Evolutionary conservation across 2,888 invertebrate genomes (phyloP).

Genomic region (Drosophila pullipes): DNA sequence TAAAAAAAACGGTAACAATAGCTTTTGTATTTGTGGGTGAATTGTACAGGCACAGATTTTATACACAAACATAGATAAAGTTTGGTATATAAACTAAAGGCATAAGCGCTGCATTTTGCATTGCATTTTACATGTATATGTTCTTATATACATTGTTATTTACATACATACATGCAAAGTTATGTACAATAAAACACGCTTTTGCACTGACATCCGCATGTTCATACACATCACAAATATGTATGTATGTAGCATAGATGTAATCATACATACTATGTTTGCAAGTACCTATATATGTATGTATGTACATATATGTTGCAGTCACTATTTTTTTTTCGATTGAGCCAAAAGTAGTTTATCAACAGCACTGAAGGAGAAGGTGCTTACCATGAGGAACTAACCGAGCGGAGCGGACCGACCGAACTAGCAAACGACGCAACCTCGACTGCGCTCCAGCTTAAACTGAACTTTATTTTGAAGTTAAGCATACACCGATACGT

Average conservation of each 20-base stretch:
- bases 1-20: conserved; percentile 26
- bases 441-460: conserved; percentile 79
- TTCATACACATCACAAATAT: conserved; percentile 16
- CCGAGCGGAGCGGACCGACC: conserved; percentile 67
- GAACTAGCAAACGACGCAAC: conserved; percentile 75
- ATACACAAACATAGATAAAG: conserved; percentile 5
- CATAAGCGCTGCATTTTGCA: conserved; percentile 38
- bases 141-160: conserved; percentile 17
- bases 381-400: conserved; percentile 78
- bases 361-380: conserved; percentile 68
- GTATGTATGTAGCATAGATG: conserved; percentile 5
- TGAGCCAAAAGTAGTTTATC: conserved; percentile 55
- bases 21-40: conserved; percentile 26
- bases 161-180: conserved; percentile 25
- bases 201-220: conserved; percentile 28
- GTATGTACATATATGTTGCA: conserved; percentile 44
- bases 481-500: conserved; percentile 61
- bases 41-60: conserved; percentile 15
- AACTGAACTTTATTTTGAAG: conserved; percentile 79
- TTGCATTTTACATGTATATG: conserved; percentile 27
- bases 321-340: conserved; percentile 32
- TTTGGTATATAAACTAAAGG: conserved; percentile 8
- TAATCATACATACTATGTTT: conserved; percentile 12
- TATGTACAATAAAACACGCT: conserved; percentile 11
- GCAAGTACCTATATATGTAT: conserved; percentile 12